Conservation (phyloP, 2,113 vertebrate species). For the Andinoacara biseriatus region DNA sequence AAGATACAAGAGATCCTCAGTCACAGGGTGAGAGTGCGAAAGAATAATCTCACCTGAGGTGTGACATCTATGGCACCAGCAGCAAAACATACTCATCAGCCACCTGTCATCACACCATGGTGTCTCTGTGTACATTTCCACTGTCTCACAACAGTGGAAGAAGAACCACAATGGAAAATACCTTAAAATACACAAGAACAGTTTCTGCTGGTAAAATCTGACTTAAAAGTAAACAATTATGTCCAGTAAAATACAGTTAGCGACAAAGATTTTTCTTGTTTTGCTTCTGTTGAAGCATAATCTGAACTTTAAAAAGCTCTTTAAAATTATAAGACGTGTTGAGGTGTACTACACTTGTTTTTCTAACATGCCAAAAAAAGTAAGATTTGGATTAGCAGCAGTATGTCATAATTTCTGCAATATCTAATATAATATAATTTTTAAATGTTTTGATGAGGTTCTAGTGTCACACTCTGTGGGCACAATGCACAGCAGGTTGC, state of each 20-base stretch:
- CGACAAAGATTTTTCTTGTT: not conserved
- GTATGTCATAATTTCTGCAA: not conserved
- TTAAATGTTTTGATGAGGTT: not conserved
- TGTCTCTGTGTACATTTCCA: not conserved
- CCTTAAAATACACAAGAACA: not conserved
- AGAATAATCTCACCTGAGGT: conserved; percentile 63
- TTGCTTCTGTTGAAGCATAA: not conserved
- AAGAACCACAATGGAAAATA: not conserved
- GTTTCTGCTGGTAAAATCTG: not conserved
- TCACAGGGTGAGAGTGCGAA: conserved; percentile 39
- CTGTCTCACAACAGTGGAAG: not conserved
- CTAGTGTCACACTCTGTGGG: not conserved
- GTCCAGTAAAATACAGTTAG: not conserved
- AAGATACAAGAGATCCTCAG: conserved; percentile 32
- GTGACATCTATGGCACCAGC: conserved; percentile 37
- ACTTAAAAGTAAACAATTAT: rapidly evolving
- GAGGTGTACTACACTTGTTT: too few species aligned
- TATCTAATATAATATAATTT: not conserved
- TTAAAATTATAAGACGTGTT: too few species aligned
- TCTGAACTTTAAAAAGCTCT: too few species aligned
- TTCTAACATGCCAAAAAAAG: too few species aligned
- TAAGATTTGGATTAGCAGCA: too few species aligned
- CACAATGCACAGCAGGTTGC: not conserved
- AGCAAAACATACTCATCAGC: conserved; percentile 19
- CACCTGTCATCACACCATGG: conserved; percentile 45